Base-by-base conservation (phyloP, 2,888 invertebrate genomes). In the Bombylius major region DNA sequence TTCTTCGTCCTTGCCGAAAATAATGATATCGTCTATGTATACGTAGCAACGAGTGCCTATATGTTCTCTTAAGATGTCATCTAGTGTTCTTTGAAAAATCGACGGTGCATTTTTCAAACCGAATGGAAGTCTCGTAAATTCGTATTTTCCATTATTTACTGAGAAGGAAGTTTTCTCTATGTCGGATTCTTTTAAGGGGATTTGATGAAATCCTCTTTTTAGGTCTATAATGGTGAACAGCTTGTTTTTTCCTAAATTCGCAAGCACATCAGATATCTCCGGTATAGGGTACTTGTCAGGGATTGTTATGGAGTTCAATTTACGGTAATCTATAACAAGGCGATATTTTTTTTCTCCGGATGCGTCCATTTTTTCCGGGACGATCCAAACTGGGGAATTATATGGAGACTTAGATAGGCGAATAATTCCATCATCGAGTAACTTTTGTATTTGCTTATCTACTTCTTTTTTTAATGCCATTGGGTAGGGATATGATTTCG, bases 331-430 rank as follows among this genome's bases (percentile, higher is more conserved):
- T 11, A 57, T 57, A 4, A 57, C 53, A 12, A 58, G 7, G 12
- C 60, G 45, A 9, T 56, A 55, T 47, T 59, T 47, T 13, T 53
- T 58, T n/a, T 52, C 31, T 9, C 53, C 56, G 4, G 55, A 33
- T 9, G 59, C 51, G 31, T 57, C 56, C 11, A 44, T 33, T 45
- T 57, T 59, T 42, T 59, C 56, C 1, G 54, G 54, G 11, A 51
- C 51, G 6, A 54, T 34, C 62, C 39, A 11, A 52, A 47, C 11
- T 59, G 60, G 48, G 59, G 59, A 14, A 60, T 60, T 47, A 60
- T 60, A 5, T 59, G 60, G 8, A 55, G 60, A 55, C 61, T 60
- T 9, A 60, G 48, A 39, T 5, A 61, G 44, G 9, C 60, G 56
- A n/a, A 58, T 60, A 12, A 57, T 55, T 32, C 44, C 52, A 23